phyloP scores from a whole-genome alignment of 2,888 invertebrate genomes.

The Gisinianus flammeolus region DNA sequence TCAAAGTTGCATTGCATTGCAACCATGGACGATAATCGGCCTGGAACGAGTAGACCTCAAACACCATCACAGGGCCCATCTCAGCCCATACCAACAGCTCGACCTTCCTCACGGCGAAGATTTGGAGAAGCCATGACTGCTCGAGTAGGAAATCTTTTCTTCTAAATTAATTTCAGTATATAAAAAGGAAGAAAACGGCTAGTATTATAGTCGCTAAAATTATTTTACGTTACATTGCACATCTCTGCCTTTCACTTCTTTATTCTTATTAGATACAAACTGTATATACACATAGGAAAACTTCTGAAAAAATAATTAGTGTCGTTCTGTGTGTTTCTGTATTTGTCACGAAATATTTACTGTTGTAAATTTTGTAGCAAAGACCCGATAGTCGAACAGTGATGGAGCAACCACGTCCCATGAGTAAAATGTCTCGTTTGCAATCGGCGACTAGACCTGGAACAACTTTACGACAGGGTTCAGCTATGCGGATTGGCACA shows the following conservation, averaged over 20 bases:
- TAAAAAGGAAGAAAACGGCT: too few relatives aligned
- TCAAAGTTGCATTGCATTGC: too few relatives aligned
- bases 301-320: too few relatives aligned
- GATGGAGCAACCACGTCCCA: conserved; percentile 45
- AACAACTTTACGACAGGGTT: conserved; percentile 53
- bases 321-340: too few relatives aligned
- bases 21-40: conserved; percentile 40
- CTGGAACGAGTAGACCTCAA: conserved; percentile 31
- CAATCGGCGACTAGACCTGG: conserved; percentile 55
- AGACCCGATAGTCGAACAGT: conserved; percentile 22
- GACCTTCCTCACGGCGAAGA: conserved; percentile 52
- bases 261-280: too few relatives aligned
- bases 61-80: not conserved
- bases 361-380: not conserved
- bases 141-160: conserved; percentile 34
- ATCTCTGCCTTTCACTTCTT: too few relatives aligned
- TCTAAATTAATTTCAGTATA: not conserved
- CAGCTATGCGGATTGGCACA: conserved; percentile 53
- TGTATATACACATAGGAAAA: too few relatives aligned
- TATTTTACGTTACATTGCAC: too few relatives aligned
- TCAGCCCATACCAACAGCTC: not conserved
- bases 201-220: not conserved
- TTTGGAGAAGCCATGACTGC: conserved; percentile 56
- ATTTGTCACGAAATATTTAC: not conserved
- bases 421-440: conserved; percentile 50